Percentiles rank a stretch among this genome's conserved stretches.
Evolutionary conservation across 1,140 invertebrate species (phyloP).

Genomic region (Conus betulinus): DNA sequence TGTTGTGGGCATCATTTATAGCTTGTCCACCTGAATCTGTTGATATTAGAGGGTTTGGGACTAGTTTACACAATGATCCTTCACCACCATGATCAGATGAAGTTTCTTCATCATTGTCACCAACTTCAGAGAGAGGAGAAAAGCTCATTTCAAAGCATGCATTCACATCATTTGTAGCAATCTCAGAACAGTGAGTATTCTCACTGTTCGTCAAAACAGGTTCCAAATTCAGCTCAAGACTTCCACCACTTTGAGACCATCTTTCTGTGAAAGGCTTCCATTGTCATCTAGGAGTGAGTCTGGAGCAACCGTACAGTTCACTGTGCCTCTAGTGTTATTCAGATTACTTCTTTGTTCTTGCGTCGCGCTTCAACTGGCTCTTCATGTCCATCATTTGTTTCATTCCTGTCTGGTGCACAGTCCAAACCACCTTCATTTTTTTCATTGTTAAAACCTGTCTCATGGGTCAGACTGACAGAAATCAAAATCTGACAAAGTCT

Average conservation of each 20-base stretch:
- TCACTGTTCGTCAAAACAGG: neutral
- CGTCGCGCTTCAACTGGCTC: neutral
- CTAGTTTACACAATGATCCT: neutral
- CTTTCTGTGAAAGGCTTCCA: neutral
- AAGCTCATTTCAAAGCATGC: conserved; percentile 29
- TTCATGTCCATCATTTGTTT: neutral
- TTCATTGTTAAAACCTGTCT: neutral
- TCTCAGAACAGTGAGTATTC: neutral
- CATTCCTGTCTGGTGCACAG: neutral
- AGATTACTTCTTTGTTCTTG: neutral
- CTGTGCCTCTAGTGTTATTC: neutral
- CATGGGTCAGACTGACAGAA: neutral
- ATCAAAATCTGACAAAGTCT: conserved; percentile 8
- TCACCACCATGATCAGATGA: neutral
- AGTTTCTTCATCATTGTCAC: neutral
- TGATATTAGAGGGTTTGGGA: neutral
- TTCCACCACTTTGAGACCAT: neutral
- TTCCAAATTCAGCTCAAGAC: neutral
- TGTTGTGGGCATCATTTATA: neutral
- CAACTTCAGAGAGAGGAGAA: conserved; percentile 30
- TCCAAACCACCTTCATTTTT: neutral
- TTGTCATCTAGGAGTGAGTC: neutral
- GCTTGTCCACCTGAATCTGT: neutral
- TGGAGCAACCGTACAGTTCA: neutral
- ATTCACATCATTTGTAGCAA: neutral